A percentile compares a stretch with the other conserved stretches of the same genome.
Conservation (phyloP, 30 jellyfish, hydroid and myxozoan genomes). For the Turritopsis rubra region DNA sequence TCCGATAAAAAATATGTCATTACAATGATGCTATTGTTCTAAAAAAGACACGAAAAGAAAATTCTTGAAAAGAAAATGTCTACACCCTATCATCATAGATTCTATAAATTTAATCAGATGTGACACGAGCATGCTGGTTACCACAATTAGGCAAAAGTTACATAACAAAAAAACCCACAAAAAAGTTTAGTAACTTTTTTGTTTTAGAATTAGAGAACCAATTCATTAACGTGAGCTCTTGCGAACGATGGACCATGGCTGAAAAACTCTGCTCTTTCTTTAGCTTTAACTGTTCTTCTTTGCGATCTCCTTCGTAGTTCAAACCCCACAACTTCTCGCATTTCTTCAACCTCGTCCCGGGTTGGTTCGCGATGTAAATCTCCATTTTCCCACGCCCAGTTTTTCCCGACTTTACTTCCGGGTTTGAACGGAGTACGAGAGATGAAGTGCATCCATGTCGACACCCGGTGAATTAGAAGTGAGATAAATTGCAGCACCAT, state of each 20-base stretch:
- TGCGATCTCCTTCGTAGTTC: conserved; percentile 24
- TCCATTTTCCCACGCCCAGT: conserved; percentile 89
- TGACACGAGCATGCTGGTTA: not conserved
- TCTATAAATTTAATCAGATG: not conserved
- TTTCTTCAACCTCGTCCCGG: conserved; percentile 42
- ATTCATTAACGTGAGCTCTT: conserved; percentile 25
- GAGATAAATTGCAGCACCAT: conserved; percentile 78
- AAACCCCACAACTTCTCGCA: conserved; percentile 23
- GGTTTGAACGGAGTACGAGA: conserved; percentile 94
- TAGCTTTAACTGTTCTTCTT: conserved; percentile 27
- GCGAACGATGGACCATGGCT: conserved; percentile 27
- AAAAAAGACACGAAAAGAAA: not conserved
- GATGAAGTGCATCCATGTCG: conserved; percentile 85
- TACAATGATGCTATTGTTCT: not conserved
- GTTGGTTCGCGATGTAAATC: conserved; percentile 88
- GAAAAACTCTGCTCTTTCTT: conserved; percentile 33
- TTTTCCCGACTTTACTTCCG: conserved; percentile 58
- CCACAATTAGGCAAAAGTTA: too few relatives aligned
- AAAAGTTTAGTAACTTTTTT: too few relatives aligned
- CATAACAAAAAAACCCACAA: not conserved
- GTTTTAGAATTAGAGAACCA: conserved; percentile 2
- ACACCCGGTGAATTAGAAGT: conserved; percentile 73
- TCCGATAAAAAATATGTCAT: not conserved
- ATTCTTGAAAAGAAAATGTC: not conserved
- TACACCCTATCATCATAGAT: not conserved